Base-by-base conservation (phyloP, 2,888 invertebrate species). In the Bibio marci region DNA sequence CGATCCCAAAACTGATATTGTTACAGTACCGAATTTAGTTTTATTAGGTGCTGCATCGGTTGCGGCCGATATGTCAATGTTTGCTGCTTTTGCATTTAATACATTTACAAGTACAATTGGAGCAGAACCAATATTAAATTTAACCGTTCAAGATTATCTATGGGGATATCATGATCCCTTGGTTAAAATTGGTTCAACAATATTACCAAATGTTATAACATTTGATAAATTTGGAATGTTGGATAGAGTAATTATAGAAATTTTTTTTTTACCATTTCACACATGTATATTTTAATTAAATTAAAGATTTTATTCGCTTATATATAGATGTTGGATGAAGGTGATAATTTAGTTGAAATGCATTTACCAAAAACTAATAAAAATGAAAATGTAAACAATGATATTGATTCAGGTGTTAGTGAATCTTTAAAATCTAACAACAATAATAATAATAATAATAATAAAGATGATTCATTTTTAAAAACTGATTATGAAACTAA, bases 91-190 rank as follows among this genome's bases (percentile, higher is more conserved):
- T 36, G 77, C 69, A 0, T 62, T 80, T 37, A 65, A 72, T 36
- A 59, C 76, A 7, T 49, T 81, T 39, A 60, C 70, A 3, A 62
- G 62, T 30, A 62, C 65, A 13, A 49, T 80, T 19, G 61, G 70
- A 40, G 65, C 76, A 1, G 56, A 74, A 47, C 67, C 80, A 1
- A 71, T 86, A 43, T 54, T 80, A 13, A 67, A 69, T 19, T 52
- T 79, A 27, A 66, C 71, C 0, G 75, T 77, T 0, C 60, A 80
- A 41, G 76, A 83, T 22, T 80, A 76, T 52, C 59, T 87, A 12
- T 86, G 83, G 81, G 87, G 87, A 1, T 86, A 85, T 54, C 71
- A 81, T 2, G 86, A 88, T 52, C 66, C 69, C 1, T 52, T 88
- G 32, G 73, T 88, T 35, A 62, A 64, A 2, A 54, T 83, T 26